Evolutionary conservation across 53 echinoderm and acorn worm genomes (phyloP), one percentile per base, ranked within the genome.

Genomic region (Paracentrotus lividus): DNA sequence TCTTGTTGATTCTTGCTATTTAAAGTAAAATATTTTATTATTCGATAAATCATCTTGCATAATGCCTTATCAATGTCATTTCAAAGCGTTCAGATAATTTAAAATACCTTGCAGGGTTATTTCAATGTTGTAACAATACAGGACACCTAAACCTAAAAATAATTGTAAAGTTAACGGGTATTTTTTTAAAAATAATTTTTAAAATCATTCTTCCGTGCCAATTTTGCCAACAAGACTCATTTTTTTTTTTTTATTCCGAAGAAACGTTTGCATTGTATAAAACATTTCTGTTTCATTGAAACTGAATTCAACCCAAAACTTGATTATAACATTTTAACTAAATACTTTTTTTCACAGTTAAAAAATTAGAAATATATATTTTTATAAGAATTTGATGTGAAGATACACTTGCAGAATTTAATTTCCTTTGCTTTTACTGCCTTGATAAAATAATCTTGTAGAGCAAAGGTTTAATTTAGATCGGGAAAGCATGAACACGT

Each of bases 121-220:
- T 59, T n/a, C 23, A n/a, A 59, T 54, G 18, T 59, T 5, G 23
- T 24, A 3, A 59, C 1, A 59, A n/a, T 59, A 1, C 12, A 47
- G 24, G 44, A 47, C 81, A 26, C 2, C 47, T 12, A 81, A 45
- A 76, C 76, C 76, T 76, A 38, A 18, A 4, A 5, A 42, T 38
- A 76, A n/a, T n/a, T 13, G 6, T 24, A 45, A 8, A 81, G n/a
- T 45, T 10, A 81, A 81, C 44, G 81, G 81, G 45, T 81, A 45
- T 10, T 47, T 81, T 26, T 47, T 81, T 78, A 78, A n/a, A n/a
- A n/a, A n/a, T n/a, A n/a, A n/a, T n/a, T n/a, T n/a, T n/a, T 21
- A 66, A 0, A 66, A 66, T 72, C 72, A 81, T 81, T 81, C 47
- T 81, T 43, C 52, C 26, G 47, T 81, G 81, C 81, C 47, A 81